Evolutionary conservation across 2,797 vertebrate species (phyloP).

Genomic region (Lepilemur ruficaudatus): DNA sequence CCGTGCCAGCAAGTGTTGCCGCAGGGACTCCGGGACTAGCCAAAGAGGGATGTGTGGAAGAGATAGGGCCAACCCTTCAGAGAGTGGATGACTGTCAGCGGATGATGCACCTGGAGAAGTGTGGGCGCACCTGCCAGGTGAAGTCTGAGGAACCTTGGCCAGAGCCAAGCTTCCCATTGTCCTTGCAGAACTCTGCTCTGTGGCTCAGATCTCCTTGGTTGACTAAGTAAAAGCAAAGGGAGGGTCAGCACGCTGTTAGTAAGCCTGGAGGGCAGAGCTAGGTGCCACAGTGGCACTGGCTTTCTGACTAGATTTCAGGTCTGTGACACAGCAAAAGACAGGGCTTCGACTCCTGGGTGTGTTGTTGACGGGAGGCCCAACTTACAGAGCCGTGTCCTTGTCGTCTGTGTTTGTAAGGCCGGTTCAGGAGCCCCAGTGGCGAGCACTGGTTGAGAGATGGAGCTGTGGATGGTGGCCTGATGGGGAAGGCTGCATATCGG

Average conservation of each 20-base stretch:
- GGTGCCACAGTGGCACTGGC: background rate
- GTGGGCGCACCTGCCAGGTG: background rate
- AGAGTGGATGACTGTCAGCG: background rate
- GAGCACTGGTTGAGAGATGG: background rate
- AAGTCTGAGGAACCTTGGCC: background rate
- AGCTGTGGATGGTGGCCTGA: background rate
- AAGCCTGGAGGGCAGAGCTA: background rate
- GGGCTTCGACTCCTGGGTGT: background rate
- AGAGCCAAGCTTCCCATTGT: fast-evolving
- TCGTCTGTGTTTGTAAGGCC: background rate
- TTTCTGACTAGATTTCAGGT: background rate
- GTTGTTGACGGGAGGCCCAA: background rate
- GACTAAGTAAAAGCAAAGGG: background rate
- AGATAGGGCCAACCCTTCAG: background rate
- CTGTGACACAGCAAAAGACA: background rate
- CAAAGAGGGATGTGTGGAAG: fast-evolving
- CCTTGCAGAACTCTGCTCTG: background rate
- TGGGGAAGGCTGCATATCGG: background rate
- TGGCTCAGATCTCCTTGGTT: background rate
- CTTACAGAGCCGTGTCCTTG: background rate
- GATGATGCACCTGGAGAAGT: background rate
- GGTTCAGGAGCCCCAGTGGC: background rate
- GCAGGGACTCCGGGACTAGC: background rate
- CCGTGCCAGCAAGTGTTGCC: background rate
- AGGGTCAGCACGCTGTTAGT: background rate